Evolutionary conservation across 1,140 invertebrate genomes (phyloP), one percentile per base, ranked within the genome.

Genomic region (Plodia interpunctella): DNA sequence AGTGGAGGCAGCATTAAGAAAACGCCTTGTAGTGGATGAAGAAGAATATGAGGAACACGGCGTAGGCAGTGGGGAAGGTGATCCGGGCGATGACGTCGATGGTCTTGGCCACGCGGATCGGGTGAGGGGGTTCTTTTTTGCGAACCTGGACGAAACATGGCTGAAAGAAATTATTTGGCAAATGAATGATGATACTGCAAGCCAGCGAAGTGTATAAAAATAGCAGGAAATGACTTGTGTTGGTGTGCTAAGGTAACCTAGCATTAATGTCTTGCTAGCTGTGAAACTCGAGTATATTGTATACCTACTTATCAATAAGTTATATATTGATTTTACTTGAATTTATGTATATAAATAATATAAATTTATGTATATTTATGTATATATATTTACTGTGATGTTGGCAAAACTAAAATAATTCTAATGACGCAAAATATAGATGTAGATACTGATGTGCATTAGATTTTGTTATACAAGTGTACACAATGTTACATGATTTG

Each of bases 11-110:
- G 78, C 80, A 90, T 91, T 92, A 92, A 91, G 92, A 92, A 85
- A 92, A 92, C 83, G 91, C 92, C 85, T 96, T 96, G 90, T 97
- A 97, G 91, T 96, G 95, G 72, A 97, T 95, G 92, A 98, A 97
- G 92, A 97, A 98, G 91, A 97, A 97, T 80, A 97, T 95, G 68
- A 97, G 93, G 91, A 98, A 98, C 75, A 97, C 93, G 78, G 95
- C 94, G 86, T 97, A 98, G 70, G 96, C 96, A 67, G 95, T 93
- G 67, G 97, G 97, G 91, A 98, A 98, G 60, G 96, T 96, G 78
- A 97, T 96, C 79, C 96, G 93, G 35, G 96, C 96, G 78, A 98
- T 97, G 59, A 97, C 96, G 91, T 98, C 97, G 79, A 98, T 98
- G 56, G 96, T 97, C 91, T 97, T 97, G 55, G 96, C 96, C 70